A percentile compares a stretch with the other conserved stretches of the same genome.
phyloP scores from a whole-genome alignment of 2,113 vertebrate species.

The Actenoides lindsayi region DNA sequence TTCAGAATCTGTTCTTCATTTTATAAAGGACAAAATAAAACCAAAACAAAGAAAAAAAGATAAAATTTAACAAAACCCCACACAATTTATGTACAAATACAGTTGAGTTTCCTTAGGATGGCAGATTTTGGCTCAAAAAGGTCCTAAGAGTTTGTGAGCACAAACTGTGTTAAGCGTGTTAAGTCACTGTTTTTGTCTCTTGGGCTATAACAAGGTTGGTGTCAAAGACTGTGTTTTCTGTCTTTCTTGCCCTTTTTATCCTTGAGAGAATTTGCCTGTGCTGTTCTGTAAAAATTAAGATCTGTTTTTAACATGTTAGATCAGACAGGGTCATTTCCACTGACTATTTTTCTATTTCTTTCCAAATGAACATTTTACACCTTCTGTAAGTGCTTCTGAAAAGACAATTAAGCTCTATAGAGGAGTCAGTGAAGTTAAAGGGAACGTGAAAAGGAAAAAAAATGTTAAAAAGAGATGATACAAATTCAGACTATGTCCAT shows the following conservation, averaged over 20 bases:
- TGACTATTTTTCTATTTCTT: not conserved
- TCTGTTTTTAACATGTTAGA: not conserved
- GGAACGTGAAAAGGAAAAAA: not conserved
- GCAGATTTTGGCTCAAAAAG: not conserved
- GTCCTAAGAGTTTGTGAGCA: not conserved
- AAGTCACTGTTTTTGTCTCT: not conserved
- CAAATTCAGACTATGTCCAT: not conserved
- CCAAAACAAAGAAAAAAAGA: not conserved
- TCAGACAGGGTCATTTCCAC: not conserved
- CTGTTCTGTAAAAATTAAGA: not conserved
- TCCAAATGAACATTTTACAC: not conserved
- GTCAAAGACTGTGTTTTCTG: not conserved
- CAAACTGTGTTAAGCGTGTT: not conserved
- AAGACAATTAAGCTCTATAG: not conserved
- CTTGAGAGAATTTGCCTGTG: not conserved
- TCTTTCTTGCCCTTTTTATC: not conserved
- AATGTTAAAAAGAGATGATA: not conserved
- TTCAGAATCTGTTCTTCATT: not conserved
- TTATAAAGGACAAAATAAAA: not conserved
- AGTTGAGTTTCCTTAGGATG: accelerated
- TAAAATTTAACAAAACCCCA: not conserved
- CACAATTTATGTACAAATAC: not conserved
- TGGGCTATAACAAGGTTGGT: not conserved
- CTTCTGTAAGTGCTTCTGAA: not conserved
- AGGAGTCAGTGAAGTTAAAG: not conserved